A percentile compares a stretch with the other conserved stretches of the same genome.
These are phyloP conservation scores for Alouatta palliata DNA, from an alignment of 2,113 vertebrate genomes.

Conservation along the genomic window DNA sequence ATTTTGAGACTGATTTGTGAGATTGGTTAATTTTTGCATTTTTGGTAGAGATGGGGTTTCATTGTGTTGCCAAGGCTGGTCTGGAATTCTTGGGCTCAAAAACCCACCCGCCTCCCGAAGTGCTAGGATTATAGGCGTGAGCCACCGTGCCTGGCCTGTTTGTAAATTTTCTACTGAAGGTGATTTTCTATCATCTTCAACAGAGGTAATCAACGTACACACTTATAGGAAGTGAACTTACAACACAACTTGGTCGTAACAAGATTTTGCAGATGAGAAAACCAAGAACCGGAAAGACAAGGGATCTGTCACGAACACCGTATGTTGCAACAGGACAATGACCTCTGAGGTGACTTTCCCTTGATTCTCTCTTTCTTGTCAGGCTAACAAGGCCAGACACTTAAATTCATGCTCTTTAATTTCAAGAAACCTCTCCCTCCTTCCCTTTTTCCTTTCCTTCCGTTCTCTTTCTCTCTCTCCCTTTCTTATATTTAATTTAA, in stretches of 20 bases:
- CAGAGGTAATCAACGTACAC: not conserved
- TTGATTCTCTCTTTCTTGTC: not conserved
- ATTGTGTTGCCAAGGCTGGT: too few species aligned
- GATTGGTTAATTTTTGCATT: too few species aligned
- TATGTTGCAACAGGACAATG: not conserved
- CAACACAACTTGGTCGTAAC: not conserved
- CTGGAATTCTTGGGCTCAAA: too few species aligned
- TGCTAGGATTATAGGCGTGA: too few species aligned
- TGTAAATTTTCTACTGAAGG: not conserved
- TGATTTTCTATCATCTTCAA: not conserved
- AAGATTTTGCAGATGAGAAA: not conserved
- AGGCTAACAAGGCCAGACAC: not conserved
- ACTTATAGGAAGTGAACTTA: not conserved
- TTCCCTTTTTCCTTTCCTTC: not conserved
- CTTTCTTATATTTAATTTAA: not conserved
- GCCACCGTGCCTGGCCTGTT: too few species aligned
- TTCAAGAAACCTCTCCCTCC: not conserved
- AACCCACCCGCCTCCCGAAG: too few species aligned
- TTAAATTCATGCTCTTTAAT: not conserved
- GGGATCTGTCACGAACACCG: not conserved
- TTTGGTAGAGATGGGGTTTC: too few species aligned
- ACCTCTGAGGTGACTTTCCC: not conserved
- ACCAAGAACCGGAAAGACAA: not conserved
- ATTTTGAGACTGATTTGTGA: too few species aligned
- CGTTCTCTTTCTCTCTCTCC: not conserved